Base-by-base conservation (phyloP, 37 sponge, comb jelly and placozoan genomes). In the Bolinopsis microptera region DNA sequence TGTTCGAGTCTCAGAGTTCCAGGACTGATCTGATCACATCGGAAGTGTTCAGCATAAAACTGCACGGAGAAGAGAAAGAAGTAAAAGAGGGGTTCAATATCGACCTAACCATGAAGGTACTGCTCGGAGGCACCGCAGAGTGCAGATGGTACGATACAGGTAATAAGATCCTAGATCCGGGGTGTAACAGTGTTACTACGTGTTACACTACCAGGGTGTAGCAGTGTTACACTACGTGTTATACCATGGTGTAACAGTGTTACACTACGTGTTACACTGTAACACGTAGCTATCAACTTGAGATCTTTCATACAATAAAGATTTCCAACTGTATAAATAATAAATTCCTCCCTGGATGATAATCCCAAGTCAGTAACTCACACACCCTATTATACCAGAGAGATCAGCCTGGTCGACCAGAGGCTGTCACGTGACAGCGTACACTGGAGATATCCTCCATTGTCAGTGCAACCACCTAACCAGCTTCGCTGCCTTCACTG, bases 401-500 rank as follows among this genome's bases (percentile, higher is more conserved):
- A 48, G 13, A 48, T 48, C 61, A 13, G 9, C 5, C 3, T 72
- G 75, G 75, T 72, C 75, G 13, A 72, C 75, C 13, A 21, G 26
- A 30, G 75, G 75, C 18, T 72, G 75, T 72, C 18, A 72, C 26
- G 31, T 72, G 31, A 72, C 75, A n/a, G 2, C 31, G 18, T n/a
- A 21, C 5, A 21, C 75, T 5, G 75, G 75, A 72, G 75, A n/a
- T 30, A 2, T 30, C 3, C 5, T 72, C 22, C 26, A 30, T n/a
- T 72, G 75, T 21, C 75, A 72, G 26, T 72, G 75, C 18, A 21
- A 72, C 75, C 75, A 72, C 31, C 75, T 72, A 3, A 72, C 75
- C 75, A 72, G 75, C 75, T 72, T 72, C 75, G 75, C 75, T 72
- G 75, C 75, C 5, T 72, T 72, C 75, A 72, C 75, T 8, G 75